Percentiles rank a stretch among this genome's conserved stretches.
phyloP scores from a whole-genome alignment of 1,140 invertebrate genomes.

The Eurosta solidaginis region DNA sequence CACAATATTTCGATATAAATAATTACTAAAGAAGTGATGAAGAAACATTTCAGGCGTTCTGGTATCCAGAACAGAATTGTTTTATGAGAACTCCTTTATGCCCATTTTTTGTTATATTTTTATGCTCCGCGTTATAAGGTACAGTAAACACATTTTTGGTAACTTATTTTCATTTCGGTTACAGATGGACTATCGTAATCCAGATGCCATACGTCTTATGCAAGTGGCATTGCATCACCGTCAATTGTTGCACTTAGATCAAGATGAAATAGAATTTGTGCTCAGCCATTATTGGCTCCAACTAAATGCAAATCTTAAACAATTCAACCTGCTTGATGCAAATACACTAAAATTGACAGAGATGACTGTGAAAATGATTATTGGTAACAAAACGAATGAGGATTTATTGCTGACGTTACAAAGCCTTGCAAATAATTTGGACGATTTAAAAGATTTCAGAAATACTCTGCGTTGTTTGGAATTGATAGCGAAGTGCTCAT shows the following conservation, averaged over 20 bases:
- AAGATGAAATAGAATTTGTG: slow-evolving; percentile 54
- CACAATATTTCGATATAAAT: no score
- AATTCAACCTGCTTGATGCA: neutral
- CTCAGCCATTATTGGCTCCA: slow-evolving; percentile 50
- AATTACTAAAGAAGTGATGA: no score
- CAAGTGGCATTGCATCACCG: slow-evolving; percentile 50
- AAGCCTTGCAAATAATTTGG: slow-evolving; percentile 27
- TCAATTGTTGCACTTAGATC: slow-evolving; percentile 48
- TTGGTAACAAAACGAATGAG: slow-evolving; percentile 55
- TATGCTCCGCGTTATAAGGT: neutral
- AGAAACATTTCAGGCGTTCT: no score
- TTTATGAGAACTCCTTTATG: neutral
- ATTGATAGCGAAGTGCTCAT: slow-evolving; percentile 48
- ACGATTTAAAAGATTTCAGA: slow-evolving; percentile 32
- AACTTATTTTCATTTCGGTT: neutral
- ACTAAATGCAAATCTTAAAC: slow-evolving; percentile 44
- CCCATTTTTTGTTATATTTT: neutral
- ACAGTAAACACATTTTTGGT: neutral
- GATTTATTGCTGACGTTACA: slow-evolving; percentile 46
- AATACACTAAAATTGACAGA: slow-evolving; percentile 37
- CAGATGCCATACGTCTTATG: slow-evolving; percentile 45
- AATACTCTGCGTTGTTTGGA: slow-evolving; percentile 45
- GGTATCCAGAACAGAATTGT: no score
- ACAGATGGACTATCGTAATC: slow-evolving; percentile 50
- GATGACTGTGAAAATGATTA: slow-evolving; percentile 47